Percentiles rank a stretch among this genome's conserved stretches.
Conservation (phyloP, 2,113 vertebrate species). For the Oenanthe melanoleuca region DNA sequence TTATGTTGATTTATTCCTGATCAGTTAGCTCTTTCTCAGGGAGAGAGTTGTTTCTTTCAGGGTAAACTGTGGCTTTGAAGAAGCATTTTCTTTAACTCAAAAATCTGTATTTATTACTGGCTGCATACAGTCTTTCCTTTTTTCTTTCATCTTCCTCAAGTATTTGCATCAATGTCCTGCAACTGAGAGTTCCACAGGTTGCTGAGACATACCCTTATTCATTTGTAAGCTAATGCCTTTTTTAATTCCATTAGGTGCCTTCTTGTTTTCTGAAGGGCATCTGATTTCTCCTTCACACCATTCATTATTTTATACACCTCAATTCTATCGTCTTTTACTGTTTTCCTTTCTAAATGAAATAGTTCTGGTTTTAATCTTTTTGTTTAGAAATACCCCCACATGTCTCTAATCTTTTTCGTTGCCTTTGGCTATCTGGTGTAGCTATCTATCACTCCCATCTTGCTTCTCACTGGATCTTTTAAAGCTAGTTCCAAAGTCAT, state of each 20-base stretch:
- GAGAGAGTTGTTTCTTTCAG: background rate
- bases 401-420: conserved; percentile 60
- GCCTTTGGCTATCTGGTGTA: conserved; percentile 37
- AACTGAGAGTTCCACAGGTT: conserved; percentile 10
- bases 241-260: conserved; percentile 32
- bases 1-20: no score
- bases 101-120: background rate
- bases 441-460: conserved; percentile 59
- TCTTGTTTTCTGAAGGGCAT: conserved; percentile 56
- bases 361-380: conserved; percentile 63
- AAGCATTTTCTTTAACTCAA: background rate
- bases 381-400: conserved; percentile 59
- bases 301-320: conserved; percentile 38
- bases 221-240: background rate
- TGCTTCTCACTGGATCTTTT: conserved; percentile 53
- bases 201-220: background rate
- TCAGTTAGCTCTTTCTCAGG: background rate
- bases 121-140: background rate
- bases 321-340: conserved; percentile 49
- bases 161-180: background rate
- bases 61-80: background rate
- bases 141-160: background rate
- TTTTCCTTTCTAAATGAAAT: conserved; percentile 64
- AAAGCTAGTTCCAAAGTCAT: conserved; percentile 63
- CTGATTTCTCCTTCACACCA: conserved; percentile 59